These are phyloP conservation scores for Tadarida brasiliensis DNA, from an alignment of 2,797 vertebrate genomes.

Conservation along the genomic window DNA sequence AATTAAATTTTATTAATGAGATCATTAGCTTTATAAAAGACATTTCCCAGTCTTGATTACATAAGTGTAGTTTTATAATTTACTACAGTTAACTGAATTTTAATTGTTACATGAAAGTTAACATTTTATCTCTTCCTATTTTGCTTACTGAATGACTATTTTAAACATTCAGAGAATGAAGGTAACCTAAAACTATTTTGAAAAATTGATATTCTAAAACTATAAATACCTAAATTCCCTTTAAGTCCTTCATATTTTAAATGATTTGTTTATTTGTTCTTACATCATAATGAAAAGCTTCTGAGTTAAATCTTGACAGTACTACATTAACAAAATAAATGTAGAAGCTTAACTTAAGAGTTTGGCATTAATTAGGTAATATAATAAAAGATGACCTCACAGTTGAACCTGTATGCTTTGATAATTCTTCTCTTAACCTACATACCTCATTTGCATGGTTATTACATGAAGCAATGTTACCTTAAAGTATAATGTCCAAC, in stretches of 20 bases:
- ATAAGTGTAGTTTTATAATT: slow-evolving; percentile 26
- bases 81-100: slow-evolving; percentile 7
- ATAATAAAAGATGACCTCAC: not conserved
- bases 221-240: not conserved
- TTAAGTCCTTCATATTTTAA: not conserved
- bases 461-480: not conserved
- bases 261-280: slow-evolving; percentile 30
- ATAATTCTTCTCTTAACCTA: not conserved
- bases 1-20: slow-evolving; percentile 47
- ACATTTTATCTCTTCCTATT: not conserved
- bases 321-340: not conserved
- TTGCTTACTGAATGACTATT: slow-evolving; percentile 20
- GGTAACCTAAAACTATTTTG: not conserved
- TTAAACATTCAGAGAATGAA: slow-evolving; percentile 17
- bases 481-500: not conserved
- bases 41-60: slow-evolving; percentile 24
- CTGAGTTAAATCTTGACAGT: not conserved
- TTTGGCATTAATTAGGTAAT: not conserved
- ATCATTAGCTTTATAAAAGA: slow-evolving; percentile 6
- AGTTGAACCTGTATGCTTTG: not conserved
- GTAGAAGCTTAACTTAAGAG: not conserved
- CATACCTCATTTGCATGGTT: not conserved
- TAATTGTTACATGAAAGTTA: slow-evolving; percentile 25
- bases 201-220: not conserved
- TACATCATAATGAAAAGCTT: not conserved